A percentile compares a stretch with the other conserved stretches of the same genome.
phyloP scores from a whole-genome alignment of 2,888 invertebrate species.

The Plebejus melissa region DNA sequence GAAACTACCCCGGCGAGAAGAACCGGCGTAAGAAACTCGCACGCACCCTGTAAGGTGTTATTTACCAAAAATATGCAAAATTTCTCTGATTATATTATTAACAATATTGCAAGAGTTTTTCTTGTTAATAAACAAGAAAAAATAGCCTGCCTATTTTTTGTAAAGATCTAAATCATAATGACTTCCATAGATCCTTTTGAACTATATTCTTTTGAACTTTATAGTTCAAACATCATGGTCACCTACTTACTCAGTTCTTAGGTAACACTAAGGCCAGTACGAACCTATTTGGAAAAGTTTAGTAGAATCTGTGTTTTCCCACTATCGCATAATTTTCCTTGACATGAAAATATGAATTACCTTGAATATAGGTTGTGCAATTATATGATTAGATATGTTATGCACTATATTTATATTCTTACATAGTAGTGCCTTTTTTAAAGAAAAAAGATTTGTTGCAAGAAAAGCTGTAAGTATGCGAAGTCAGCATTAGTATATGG shows the following conservation, averaged over 20 bases:
- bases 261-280: background rate
- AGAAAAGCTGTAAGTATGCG: background rate
- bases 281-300: constrained; percentile 20
- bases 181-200: no score
- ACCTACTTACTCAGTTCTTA: background rate
- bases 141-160: no score
- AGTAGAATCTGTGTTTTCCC: constrained; percentile 24
- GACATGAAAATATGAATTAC: constrained; percentile 17
- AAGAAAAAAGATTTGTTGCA: background rate
- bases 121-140: no score
- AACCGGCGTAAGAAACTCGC: no score
- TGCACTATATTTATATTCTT: constrained; percentile 1
- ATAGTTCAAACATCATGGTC: background rate
- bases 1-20: no score
- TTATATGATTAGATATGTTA: background rate
- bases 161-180: no score
- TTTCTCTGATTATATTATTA: no score
- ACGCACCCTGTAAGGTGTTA: no score
- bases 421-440: background rate
- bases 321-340: constrained; percentile 16
- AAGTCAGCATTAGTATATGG: no score
- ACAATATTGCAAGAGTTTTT: no score
- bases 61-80: no score
- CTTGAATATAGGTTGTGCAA: constrained; percentile 23
- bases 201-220: no score